phyloP scores from a whole-genome alignment of 2,113 vertebrate genomes.

The Cacatua alba region DNA sequence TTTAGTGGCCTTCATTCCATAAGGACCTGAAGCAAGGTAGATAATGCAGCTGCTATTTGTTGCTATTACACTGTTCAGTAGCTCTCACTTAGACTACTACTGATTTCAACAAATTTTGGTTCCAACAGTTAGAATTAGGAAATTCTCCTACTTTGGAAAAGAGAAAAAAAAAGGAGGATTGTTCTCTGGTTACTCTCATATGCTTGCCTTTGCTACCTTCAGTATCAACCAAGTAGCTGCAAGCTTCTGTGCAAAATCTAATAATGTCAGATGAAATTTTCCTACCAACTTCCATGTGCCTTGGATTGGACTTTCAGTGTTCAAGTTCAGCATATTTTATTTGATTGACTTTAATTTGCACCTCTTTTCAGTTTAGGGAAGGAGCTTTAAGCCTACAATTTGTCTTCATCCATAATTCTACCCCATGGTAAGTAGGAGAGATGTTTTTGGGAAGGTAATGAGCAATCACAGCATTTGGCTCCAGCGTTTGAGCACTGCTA shows the following conservation, averaged over 20 bases:
- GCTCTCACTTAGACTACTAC: not conserved
- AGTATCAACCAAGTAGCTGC: not conserved
- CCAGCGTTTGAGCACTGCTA: not conserved
- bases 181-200: not conserved
- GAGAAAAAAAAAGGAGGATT: not conserved
- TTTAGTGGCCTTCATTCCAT: slow-evolving; percentile 12
- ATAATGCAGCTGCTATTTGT: not conserved
- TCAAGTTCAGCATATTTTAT: not conserved
- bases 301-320: not conserved
- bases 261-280: not conserved
- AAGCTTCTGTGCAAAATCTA: not conserved
- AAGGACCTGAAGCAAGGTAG: slow-evolving; percentile 20
- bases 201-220: not conserved
- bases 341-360: not conserved
- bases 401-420: not conserved
- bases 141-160: not conserved
- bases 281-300: not conserved
- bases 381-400: not conserved
- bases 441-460: not conserved
- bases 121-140: not conserved
- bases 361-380: not conserved
- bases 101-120: slow-evolving; percentile 22
- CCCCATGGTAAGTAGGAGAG: not conserved
- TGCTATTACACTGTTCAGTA: not conserved
- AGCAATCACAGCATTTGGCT: not conserved